Evolutionary conservation across 2,888 invertebrate species (phyloP).

Genomic region (Aphodius sticticus): DNA sequence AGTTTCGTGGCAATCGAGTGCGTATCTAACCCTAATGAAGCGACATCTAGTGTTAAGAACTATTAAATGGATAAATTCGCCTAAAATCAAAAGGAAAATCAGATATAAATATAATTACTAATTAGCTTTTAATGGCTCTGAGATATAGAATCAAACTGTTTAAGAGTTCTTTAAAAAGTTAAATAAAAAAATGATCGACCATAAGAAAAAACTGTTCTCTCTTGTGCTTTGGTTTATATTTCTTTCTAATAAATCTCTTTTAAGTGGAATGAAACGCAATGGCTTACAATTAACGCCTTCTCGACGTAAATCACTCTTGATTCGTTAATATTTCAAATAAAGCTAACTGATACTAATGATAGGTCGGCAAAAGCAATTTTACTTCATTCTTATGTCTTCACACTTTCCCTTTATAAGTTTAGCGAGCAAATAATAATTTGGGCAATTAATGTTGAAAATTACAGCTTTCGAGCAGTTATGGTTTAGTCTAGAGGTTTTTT

Average conservation of each 20-base stretch:
- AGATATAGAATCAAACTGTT: no score
- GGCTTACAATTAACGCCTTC: background rate
- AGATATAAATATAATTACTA: no score
- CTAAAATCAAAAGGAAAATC: no score
- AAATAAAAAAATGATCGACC: no score
- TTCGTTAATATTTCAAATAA: background rate
- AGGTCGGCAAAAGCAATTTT: background rate
- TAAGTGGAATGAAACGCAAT: background rate
- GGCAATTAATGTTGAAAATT: background rate
- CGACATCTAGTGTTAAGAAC: background rate
- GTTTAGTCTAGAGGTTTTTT: no score
- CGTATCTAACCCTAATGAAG: background rate
- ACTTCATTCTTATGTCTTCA: background rate
- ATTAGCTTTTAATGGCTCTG: no score
- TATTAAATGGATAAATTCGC: background rate
- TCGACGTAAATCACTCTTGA: background rate
- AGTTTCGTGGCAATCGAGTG: background rate
- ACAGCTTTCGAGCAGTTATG: no score
- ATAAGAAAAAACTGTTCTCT: background rate
- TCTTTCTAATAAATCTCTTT: background rate
- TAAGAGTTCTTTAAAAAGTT: no score
- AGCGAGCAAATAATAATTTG: background rate
- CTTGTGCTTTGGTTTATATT: background rate
- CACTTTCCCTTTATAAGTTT: background rate
- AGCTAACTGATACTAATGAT: background rate